Base-by-base conservation (phyloP, 2,113 vertebrate genomes). In the Ammospiza caudacuta region DNA sequence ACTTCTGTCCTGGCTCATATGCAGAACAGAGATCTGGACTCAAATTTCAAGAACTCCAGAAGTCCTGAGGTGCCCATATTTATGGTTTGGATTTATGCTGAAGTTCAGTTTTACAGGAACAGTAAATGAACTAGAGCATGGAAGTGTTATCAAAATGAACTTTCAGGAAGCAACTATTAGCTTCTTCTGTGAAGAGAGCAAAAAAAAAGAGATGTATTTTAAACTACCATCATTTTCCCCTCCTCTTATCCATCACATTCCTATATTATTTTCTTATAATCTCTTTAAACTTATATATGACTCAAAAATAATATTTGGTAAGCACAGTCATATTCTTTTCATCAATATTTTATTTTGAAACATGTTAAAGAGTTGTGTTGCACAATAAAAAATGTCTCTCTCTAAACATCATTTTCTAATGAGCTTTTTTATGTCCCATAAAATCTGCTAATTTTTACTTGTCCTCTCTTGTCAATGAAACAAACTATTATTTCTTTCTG, bases 371-470 rank as follows among this genome's bases (percentile, higher is more conserved):
- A 52, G 17, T 49, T 92, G 69, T 84, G 68, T 43, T 73, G 37
- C 52, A 58, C 1, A 1, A 67, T 79, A 74, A 91, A 86, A 95
- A 94, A 93, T 14, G 0, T 73, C 19, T 88, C 61, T 88, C 64
- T 63, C 52, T 70, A 73, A 95, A 80, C 66, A 82, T 94, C 8
- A 87, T 95, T 94, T 97, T 94, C 87, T 95, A 90, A 97, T 94
- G 73, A 75, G 70, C 63, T 91, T 78, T 82, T 94, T 91, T 90
- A 86, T 95, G 94, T 94, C 79, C 66, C 88, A 84, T 92, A 95
- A 96, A 95, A 96, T 82, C 84, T 70, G 58, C 55, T 94, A 90
- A 95, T 97, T 95, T 96, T 95, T 96, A 89, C 85, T 95, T 97
- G 89, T 95, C 87, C 74, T 92, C 78, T 89, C 72, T 76, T 95